A percentile compares a stretch with the other conserved stretches of the same genome.
Conservation (phyloP, 2,888 invertebrate genomes). For the Lampropteryx suffumata region DNA sequence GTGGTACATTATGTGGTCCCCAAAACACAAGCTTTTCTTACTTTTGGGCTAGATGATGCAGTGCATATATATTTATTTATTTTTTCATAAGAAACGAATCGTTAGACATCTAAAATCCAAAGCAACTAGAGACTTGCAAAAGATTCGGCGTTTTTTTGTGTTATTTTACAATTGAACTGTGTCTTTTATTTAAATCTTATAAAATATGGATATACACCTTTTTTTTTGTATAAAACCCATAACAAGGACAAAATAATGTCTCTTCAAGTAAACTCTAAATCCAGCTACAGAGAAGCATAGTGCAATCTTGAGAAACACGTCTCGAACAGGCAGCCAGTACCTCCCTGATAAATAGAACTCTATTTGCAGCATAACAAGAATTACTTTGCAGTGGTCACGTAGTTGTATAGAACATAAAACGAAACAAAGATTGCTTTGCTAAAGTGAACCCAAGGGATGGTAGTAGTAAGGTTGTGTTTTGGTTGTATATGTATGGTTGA, state of each 20-base stretch:
- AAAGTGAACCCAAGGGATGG: slow-evolving; percentile 5
- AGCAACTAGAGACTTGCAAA: no score
- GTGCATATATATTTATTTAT: no score
- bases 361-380: slow-evolving; percentile 4
- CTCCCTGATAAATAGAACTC: slow-evolving; percentile 4
- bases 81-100: no score
- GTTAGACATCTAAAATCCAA: no score
- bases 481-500: slow-evolving; percentile 1
- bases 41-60: no score
- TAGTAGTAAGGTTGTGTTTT: slow-evolving; percentile 4
- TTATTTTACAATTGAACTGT: no score
- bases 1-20: no score
- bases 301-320: slow-evolving; percentile 25
- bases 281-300: slow-evolving; percentile 9
- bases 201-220: no score
- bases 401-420: slow-evolving; percentile 7
- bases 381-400: slow-evolving; percentile 1
- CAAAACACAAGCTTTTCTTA: no score
- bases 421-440: neutral
- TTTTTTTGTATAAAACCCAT: no score
- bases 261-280: slow-evolving; percentile 5
- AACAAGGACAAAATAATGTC: neutral
- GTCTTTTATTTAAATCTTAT: no score
- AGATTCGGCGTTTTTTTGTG: no score
- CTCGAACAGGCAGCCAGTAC: slow-evolving; percentile 3